Conservation (phyloP, 2,888 invertebrate species). For the Chloroclysta siterata region DNA sequence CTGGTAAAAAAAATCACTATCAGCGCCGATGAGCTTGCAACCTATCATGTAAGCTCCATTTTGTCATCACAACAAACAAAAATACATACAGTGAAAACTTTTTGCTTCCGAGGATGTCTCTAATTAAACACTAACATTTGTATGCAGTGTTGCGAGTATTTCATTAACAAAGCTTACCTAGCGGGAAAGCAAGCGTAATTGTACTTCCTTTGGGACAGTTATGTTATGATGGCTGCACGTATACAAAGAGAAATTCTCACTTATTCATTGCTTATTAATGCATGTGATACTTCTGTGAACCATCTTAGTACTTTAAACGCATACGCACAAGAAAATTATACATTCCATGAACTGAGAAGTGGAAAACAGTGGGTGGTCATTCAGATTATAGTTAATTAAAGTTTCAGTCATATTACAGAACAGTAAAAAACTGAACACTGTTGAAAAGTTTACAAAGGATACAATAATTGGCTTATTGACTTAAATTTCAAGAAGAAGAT, state of each 20-base stretch:
- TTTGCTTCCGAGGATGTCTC: neutral
- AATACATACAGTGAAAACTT: neutral
- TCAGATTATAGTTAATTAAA: too few relatives aligned
- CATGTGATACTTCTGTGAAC: slow-evolving; percentile 52
- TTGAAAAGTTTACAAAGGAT: too few relatives aligned
- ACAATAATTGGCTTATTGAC: too few relatives aligned
- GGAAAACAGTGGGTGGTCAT: neutral
- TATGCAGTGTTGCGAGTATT: slow-evolving; percentile 26
- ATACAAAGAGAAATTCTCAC: slow-evolving; percentile 64
- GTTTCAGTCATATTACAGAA: too few relatives aligned
- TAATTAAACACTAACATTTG: slow-evolving; percentile 20
- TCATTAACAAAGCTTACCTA: slow-evolving; percentile 47
- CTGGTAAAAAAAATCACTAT: too few relatives aligned
- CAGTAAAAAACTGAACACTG: too few relatives aligned
- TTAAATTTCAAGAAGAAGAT: too few relatives aligned
- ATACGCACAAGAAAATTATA: slow-evolving; percentile 25
- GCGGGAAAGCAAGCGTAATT: slow-evolving; percentile 69
- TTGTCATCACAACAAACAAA: neutral
- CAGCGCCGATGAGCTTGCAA: too few relatives aligned
- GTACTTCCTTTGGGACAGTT: slow-evolving; percentile 73
- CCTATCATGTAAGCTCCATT: neutral
- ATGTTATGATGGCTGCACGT: slow-evolving; percentile 56
- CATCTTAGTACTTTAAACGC: slow-evolving; percentile 18
- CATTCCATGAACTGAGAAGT: slow-evolving; percentile 1
- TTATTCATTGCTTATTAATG: slow-evolving; percentile 62